Conservation (phyloP, 2,113 vertebrate species). For the Fulica atra region DNA sequence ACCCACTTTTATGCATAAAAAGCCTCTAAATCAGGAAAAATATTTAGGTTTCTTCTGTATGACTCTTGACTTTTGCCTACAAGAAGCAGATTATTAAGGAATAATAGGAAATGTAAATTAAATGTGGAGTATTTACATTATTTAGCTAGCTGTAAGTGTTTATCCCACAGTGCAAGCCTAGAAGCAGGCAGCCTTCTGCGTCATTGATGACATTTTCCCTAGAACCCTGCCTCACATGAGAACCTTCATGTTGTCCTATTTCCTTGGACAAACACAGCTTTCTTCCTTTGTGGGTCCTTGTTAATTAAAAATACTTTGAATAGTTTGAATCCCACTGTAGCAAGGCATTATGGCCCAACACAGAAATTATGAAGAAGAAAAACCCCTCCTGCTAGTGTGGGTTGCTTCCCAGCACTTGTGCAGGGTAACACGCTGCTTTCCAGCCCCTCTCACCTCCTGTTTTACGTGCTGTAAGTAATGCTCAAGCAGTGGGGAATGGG, state of each 20-base stretch:
- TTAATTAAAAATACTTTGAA: constrained; percentile 27
- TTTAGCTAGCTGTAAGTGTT: neutral
- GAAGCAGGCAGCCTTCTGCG: neutral
- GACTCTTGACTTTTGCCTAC: neutral
- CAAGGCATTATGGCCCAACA: neutral
- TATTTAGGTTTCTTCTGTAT: neutral
- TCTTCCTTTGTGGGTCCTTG: neutral
- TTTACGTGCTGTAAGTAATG: neutral
- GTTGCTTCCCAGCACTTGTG: neutral
- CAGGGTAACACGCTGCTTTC: neutral
- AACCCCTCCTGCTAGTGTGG: neutral
- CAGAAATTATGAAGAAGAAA: neutral
- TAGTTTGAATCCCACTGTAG: neutral
- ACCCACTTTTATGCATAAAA: neutral
- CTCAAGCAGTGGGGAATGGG: neutral
- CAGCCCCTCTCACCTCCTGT: neutral
- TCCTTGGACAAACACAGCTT: neutral
- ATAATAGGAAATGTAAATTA: neutral
- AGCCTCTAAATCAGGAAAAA: neutral
- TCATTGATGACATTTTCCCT: neutral
- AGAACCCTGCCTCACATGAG: neutral
- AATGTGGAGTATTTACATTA: neutral
- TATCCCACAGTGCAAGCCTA: neutral
- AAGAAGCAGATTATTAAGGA: neutral
- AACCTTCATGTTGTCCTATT: neutral